These are phyloP conservation scores for Puffinus mauretanicus DNA, from an alignment of 2,113 vertebrate genomes.

Conservation along the genomic window DNA sequence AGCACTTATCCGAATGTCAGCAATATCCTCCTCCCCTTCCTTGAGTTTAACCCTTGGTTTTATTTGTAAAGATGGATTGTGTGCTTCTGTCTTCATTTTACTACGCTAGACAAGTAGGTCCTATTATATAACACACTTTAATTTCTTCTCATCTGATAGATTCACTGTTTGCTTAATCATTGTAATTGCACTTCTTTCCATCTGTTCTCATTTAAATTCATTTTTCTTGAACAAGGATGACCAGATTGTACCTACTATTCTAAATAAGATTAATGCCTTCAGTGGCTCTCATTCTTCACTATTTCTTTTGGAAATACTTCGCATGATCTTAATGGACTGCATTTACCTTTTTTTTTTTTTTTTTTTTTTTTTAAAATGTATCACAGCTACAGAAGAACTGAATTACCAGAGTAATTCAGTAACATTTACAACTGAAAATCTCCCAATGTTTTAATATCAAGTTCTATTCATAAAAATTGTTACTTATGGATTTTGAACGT, in stretches of 20 bases:
- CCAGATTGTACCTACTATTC: constrained; percentile 31
- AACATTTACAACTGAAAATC: not conserved
- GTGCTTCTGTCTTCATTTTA: not conserved
- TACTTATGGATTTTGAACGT: not conserved
- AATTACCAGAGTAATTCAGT: not conserved
- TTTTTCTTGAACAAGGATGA: constrained; percentile 38
- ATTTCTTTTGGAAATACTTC: not conserved
- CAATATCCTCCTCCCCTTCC: not conserved
- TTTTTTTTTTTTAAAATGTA: not conserved
- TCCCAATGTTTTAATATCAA: not conserved
- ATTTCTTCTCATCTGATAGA: not conserved
- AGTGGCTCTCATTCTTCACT: not conserved
- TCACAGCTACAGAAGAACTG: not conserved
- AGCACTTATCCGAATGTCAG: not conserved
- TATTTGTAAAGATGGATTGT: not conserved
- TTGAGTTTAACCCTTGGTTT: not conserved
- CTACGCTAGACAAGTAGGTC: not conserved
- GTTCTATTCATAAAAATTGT: not conserved
- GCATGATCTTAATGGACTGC: not conserved
- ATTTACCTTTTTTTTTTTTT: not conserved
- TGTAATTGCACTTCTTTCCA: constrained; percentile 22
- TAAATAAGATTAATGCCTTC: constrained; percentile 39
- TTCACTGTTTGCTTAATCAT: not conserved
- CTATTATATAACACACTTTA: not conserved
- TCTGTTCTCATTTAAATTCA: constrained; percentile 46